Evolutionary conservation across 2,113 vertebrate species (phyloP).

Genomic region (Gracilinanus agilis): DNA sequence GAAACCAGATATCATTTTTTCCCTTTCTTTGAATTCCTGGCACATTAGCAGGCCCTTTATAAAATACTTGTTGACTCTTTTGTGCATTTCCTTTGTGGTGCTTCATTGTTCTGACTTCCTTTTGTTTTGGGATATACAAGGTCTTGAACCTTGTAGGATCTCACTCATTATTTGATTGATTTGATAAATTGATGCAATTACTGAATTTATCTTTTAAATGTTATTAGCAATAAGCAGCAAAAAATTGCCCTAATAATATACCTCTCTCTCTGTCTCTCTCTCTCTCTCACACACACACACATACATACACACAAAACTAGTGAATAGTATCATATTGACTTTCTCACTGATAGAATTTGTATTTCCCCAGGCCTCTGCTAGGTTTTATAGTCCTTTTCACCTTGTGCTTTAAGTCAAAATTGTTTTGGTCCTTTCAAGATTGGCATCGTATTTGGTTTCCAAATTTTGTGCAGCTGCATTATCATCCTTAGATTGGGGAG

Average conservation of each 20-base stretch:
- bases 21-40: not conserved
- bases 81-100: not conserved
- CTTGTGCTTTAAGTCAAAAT: not conserved
- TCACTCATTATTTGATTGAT: not conserved
- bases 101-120: not conserved
- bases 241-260: not conserved
- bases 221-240: not conserved
- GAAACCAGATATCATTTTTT: not conserved
- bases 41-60: not conserved
- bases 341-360: slow-evolving; percentile 17
- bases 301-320: too few relatives aligned
- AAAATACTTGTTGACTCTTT: not conserved
- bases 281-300: too few relatives aligned
- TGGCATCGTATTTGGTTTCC: slow-evolving; percentile 28
- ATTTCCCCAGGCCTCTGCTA: slow-evolving; percentile 19
- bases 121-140: not conserved
- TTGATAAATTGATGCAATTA: not conserved
- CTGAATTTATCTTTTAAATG: not conserved
- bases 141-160: not conserved
- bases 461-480: not conserved
- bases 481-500: slow-evolving; percentile 10
- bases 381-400: not conserved
- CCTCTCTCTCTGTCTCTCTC: too few relatives aligned
- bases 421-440: slow-evolving; percentile 15
- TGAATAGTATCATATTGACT: slow-evolving; percentile 23